Evolutionary conservation across 37 sponge, comb jelly and placozoan species (phyloP).

Genomic region (Petrosia ficiformis): DNA sequence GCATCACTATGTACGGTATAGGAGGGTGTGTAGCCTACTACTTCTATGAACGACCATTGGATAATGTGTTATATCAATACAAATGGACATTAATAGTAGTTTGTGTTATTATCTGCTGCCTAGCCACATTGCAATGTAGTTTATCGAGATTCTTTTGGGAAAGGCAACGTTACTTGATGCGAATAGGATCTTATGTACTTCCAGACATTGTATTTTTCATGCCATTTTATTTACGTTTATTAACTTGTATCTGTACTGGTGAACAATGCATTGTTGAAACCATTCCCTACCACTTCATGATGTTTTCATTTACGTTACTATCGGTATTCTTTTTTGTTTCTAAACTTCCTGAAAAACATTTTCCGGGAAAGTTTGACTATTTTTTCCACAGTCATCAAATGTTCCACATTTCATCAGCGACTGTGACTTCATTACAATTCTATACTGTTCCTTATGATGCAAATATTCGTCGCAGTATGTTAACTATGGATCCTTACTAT

Average conservation of each 20-base stretch:
- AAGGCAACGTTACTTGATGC: not conserved
- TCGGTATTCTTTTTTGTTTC: conserved; percentile 5
- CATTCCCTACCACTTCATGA: not conserved
- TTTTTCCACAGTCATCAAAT: conserved; percentile 26
- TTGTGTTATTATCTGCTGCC: not conserved
- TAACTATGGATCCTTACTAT: not conserved
- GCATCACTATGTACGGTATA: conserved; percentile 42
- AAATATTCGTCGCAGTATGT: not conserved
- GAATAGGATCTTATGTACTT: not conserved
- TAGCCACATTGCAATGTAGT: not conserved
- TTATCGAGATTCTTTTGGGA: not conserved
- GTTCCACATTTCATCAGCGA: conserved; percentile 3
- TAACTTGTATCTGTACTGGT: not conserved
- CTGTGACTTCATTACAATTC: not conserved
- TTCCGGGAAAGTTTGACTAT: conserved; percentile 18
- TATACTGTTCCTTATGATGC: not conserved
- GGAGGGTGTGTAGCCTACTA: conserved; percentile 17
- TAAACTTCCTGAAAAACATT: conserved; percentile 21
- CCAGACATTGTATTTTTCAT: not conserved
- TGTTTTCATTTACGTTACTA: not conserved
- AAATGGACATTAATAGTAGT: not conserved
- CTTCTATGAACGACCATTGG: conserved; percentile 38
- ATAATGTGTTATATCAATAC: not conserved
- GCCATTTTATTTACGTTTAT: not conserved
- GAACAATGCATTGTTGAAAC: not conserved